Evolutionary conservation across 2,888 invertebrate species (phyloP), one percentile per base, ranked within the genome.

Genomic region (Dione vanillae): DNA sequence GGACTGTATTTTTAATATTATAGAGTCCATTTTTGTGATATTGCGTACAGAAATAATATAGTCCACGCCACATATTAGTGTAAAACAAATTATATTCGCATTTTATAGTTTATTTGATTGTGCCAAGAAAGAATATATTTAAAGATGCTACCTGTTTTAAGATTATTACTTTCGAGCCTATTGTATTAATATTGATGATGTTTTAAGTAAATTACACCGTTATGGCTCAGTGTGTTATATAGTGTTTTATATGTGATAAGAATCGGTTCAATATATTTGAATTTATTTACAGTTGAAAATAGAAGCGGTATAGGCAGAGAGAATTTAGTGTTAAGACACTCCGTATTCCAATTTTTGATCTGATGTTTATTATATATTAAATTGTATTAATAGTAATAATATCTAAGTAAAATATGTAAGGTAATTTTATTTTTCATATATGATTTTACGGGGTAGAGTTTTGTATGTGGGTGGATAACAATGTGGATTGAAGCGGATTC

Each of bases 31-130:
- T 64, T 56, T 64, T 3, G 41, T 11, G 3, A 45, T 69, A 27
- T 7, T 35, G 11, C 16, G 6, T 41, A 27, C 58, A 66, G 65
- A 58, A 19, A 67, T 62, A 62, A 49, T 62, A 62, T 45, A 61
- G 58, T 64, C 65, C 64, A 68, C 62, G 20, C 47, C 65, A 41
- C n/a, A 51, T 47, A 68, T 62, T 61, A 67, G 71, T 56, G 58
- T 43, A 65, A 61, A 70, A 81, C 82, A 84, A 86, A 89, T 88
- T 84, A 83, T 82, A 74, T 89, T 83, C 80, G 78, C 74, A 77
- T 89, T 90, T 90, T 90, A 89, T 88, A 82, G 87, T 89, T 91
- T 89, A 88, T 91, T 91, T 90, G 86, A 90, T 87, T 83, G 83
- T 84, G 77, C 73, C 56, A 40, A 56, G 70, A 71, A 72, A 70